These are phyloP conservation scores for Actinostola sp. DNA, from an alignment of 92 coral and sea anemone genomes.

Conservation along the genomic window DNA sequence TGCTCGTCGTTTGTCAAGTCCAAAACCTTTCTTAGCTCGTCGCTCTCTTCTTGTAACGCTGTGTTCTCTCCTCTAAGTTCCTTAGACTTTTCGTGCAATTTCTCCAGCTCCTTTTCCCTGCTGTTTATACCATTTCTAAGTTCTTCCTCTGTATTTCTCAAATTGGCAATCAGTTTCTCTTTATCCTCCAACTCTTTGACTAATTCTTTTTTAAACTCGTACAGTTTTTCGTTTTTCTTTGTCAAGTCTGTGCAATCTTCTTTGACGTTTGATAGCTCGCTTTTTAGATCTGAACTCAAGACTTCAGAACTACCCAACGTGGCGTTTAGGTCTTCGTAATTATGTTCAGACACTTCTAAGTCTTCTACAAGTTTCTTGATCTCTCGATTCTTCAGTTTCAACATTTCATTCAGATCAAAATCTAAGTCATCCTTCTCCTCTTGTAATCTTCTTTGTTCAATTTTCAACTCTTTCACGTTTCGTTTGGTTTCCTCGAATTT, in stretches of 20 bases:
- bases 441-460: constrained; percentile 40
- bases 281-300: constrained; percentile 57
- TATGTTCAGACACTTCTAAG: constrained; percentile 45
- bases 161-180: constrained; percentile 51
- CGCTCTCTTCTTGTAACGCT: constrained; percentile 49
- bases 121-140: constrained; percentile 45
- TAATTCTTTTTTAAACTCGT: constrained; percentile 40
- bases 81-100: constrained; percentile 49
- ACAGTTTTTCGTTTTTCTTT: constrained; percentile 48
- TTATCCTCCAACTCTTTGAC: constrained; percentile 57
- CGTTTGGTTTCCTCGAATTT: constrained; percentile 47
- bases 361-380: constrained; percentile 61
- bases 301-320: constrained; percentile 52
- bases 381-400: constrained; percentile 64
- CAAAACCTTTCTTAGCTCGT: constrained; percentile 31
- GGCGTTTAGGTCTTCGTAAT: constrained; percentile 53
- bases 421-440: constrained; percentile 55
- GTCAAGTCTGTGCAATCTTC: constrained; percentile 55
- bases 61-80: constrained; percentile 38
- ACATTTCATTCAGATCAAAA: constrained; percentile 33
- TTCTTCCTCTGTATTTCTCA: constrained; percentile 51
- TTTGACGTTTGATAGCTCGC: constrained; percentile 49
- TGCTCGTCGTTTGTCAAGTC: constrained; percentile 43
- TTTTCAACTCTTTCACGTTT: constrained; percentile 22
- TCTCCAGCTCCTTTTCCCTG: constrained; percentile 49